These are phyloP conservation scores for Synanceia verrucosa DNA, from an alignment of 2,797 vertebrate genomes.

Conservation along the genomic window DNA sequence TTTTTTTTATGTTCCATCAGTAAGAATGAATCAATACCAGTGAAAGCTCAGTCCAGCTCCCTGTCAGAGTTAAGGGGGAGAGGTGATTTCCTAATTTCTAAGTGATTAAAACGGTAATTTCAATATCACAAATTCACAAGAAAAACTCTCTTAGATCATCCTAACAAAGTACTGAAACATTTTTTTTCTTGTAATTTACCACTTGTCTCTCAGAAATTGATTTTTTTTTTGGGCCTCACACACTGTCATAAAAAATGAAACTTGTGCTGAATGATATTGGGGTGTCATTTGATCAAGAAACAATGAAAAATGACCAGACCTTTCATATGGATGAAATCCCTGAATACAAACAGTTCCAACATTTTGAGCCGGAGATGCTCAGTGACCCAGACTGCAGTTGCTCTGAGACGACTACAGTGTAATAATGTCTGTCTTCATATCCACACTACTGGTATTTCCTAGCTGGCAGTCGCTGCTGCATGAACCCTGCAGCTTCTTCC, in stretches of 20 bases:
- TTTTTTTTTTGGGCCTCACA: background rate
- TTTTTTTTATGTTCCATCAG: slow-evolving; percentile 35
- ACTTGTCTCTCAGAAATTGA: background rate
- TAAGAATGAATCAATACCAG: slow-evolving; percentile 53
- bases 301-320: background rate
- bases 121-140: background rate
- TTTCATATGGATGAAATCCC: background rate
- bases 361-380: slow-evolving; percentile 13
- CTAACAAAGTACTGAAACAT: no score
- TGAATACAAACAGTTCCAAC: slow-evolving; percentile 20
- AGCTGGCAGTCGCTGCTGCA: slow-evolving; percentile 60
- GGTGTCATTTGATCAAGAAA: slow-evolving; percentile 7
- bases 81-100: background rate
- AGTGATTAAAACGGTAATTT: background rate
- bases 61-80: background rate
- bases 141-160: background rate
- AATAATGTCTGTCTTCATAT: slow-evolving; percentile 54
- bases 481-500: slow-evolving; percentile 64
- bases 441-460: slow-evolving; percentile 53
- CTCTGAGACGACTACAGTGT: slow-evolving; percentile 35
- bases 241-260: background rate
- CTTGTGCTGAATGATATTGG: slow-evolving; percentile 5
- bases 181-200: background rate
- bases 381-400: slow-evolving; percentile 39
- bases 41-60: slow-evolving; percentile 34